Evolutionary conservation across 2,113 vertebrate genomes (phyloP).

Genomic region (Alethe diademata): DNA sequence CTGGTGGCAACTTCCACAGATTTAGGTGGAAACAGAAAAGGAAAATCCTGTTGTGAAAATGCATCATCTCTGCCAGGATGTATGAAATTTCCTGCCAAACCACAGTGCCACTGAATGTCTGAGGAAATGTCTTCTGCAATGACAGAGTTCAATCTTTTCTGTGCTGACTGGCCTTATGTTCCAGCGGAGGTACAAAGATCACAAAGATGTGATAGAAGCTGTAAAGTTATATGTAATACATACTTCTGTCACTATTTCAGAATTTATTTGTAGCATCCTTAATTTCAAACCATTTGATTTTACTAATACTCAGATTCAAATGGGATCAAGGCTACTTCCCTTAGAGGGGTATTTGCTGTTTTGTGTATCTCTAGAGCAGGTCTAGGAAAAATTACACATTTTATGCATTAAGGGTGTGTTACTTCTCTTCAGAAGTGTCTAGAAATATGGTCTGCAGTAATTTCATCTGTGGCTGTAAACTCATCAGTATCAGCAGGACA

Average conservation of each 20-base stretch:
- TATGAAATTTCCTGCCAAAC: background rate
- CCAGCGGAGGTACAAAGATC: background rate
- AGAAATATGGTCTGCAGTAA: background rate
- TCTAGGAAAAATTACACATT: background rate
- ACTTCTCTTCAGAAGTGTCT: background rate
- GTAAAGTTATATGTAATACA: conserved; percentile 39
- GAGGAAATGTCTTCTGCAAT: background rate
- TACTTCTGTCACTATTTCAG: conserved; percentile 47
- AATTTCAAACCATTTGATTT: background rate
- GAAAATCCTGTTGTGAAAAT: background rate
- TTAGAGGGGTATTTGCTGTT: background rate
- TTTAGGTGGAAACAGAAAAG: background rate
- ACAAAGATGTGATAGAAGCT: conserved; percentile 18
- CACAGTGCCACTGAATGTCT: background rate
- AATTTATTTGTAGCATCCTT: background rate
- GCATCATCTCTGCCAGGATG: background rate
- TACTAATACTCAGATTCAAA: background rate
- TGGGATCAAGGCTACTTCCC: background rate
- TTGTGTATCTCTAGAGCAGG: background rate
- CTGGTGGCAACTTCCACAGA: background rate
- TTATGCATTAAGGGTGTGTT: background rate
- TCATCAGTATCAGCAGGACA: background rate
- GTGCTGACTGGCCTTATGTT: background rate
- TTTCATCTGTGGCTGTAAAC: background rate
- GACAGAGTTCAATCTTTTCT: background rate